A percentile compares a stretch with the other conserved stretches of the same genome.
phyloP scores from a whole-genome alignment of 1,140 invertebrate genomes.

The Reticulitermes speratus region DNA sequence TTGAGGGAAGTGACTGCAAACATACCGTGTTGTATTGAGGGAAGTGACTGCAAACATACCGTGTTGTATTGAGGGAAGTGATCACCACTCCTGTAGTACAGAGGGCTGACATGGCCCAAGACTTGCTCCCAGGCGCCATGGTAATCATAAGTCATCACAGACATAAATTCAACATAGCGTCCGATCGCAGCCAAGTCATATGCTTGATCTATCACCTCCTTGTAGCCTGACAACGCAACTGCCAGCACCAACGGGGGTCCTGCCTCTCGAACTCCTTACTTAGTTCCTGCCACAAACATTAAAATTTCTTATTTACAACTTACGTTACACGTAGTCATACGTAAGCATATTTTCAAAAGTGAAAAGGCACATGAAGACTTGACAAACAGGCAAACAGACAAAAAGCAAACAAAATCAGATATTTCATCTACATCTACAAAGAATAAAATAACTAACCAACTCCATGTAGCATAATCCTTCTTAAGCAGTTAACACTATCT shows the following conservation, averaged over 20 bases:
- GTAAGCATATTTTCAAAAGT: too few relatives aligned
- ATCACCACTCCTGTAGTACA: slow-evolving; percentile 63
- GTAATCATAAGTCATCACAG: slow-evolving; percentile 87
- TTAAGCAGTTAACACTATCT: too few relatives aligned
- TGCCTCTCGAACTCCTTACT: slow-evolving; percentile 68
- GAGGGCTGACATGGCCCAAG: slow-evolving; percentile 81
- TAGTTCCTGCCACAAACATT: slow-evolving; percentile 63
- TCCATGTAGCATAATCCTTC: too few relatives aligned
- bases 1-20: too few relatives aligned
- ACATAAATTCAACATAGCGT: slow-evolving; percentile 74
- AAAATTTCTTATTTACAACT: slow-evolving; percentile 31
- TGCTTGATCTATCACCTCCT: slow-evolving; percentile 80
- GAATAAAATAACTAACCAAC: too few relatives aligned
- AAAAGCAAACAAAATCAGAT: too few relatives aligned
- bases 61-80: slow-evolving; percentile 73
- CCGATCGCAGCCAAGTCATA: slow-evolving; percentile 75
- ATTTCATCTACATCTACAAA: too few relatives aligned
- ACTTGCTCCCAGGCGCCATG: slow-evolving; percentile 81
- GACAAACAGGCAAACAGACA: too few relatives aligned
- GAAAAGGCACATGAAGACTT: too few relatives aligned
- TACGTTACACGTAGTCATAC: too few relatives aligned
- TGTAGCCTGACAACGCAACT: slow-evolving; percentile 82
- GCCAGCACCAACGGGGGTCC: slow-evolving; percentile 70
- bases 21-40: too few relatives aligned
- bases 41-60: too few relatives aligned